Evolutionary conservation across 64 coral and sea anemone genomes (phyloP).

Genomic region (Pocillopora verrucosa): DNA sequence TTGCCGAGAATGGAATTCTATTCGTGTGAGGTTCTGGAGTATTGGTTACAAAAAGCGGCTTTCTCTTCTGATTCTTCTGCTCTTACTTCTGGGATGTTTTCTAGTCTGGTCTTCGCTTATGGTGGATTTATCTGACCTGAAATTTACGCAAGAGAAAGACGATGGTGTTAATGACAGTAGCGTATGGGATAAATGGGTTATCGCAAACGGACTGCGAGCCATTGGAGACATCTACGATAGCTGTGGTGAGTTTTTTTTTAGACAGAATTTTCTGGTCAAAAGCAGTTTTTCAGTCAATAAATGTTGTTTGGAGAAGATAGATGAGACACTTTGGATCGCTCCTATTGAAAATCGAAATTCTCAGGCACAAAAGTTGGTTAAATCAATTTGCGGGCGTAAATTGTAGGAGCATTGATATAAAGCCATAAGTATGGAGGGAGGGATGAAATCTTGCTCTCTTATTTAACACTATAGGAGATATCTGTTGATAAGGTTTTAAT

Average conservation of each 20-base stretch:
- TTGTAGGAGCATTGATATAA: too few species aligned
- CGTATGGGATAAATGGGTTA: conserved; percentile 51
- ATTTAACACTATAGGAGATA: too few species aligned
- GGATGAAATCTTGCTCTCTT: too few species aligned
- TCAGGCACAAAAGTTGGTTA: too few species aligned
- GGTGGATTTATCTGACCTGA: conserved; percentile 37
- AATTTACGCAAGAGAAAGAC: background rate
- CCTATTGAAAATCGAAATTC: too few species aligned
- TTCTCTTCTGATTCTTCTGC: conserved; percentile 5
- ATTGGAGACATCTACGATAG: conserved; percentile 59
- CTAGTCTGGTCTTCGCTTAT: conserved; percentile 34
- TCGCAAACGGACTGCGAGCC: background rate
- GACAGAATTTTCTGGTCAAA: background rate
- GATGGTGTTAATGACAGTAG: background rate
- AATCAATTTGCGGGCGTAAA: too few species aligned
- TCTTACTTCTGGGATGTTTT: background rate
- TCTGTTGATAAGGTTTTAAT: too few species aligned
- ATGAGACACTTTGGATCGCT: too few species aligned
- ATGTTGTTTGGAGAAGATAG: background rate
- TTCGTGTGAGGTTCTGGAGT: conserved; percentile 53
- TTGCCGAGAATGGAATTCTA: conserved; percentile 26
- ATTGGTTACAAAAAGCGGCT: conserved; percentile 67
- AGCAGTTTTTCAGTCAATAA: background rate
- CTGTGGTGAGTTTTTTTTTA: conserved; percentile 42
- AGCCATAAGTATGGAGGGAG: too few species aligned